Base-by-base conservation (phyloP, 2,888 invertebrate genomes). In the Himalopsyche kuldschensis region DNA sequence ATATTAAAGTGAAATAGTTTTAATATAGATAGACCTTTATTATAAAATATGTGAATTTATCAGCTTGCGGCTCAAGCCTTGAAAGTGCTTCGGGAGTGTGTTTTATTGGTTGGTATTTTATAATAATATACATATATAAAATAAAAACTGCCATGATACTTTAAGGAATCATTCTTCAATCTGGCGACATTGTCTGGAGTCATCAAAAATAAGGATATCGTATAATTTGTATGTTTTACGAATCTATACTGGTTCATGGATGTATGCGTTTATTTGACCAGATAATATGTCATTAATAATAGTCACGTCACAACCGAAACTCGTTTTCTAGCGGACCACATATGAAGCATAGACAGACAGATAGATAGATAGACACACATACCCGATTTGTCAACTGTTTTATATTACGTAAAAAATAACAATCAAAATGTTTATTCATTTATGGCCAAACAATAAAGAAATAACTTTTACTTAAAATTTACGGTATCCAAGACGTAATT, bases 281-380 rank as follows among this genome's bases (percentile, higher is more conserved):
- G 69, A 69, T 69, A 69, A 69, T 55, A 55, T 27, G 81, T 75
- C 78, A 82, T 79, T 82, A 82, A 82, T 82, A 82, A 82, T 75
- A 32, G 75, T 79, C 69, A 27, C 78, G 82, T 79, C 82, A 82
- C 46, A 47, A 46, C 46, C 41, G 47, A 81, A 69, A 76, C 76
- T 80, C 27, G 78, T 80, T 83, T 82, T 83, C 41, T 83, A 76
- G 81, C 76, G 82, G 86, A 86, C 84, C 86, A 86, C 86, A 86
- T 86, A 84, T 82, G 84, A 84, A 84, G 85, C 55, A 69, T 69
- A 63, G 63, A 63, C 63, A 69, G 69, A 27, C 30, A 11, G 30
- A 30, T 27, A 24, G 35, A 27, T 11, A 11, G 30, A 30, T 27
- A 24, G 35, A 35, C 24, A 77, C 3, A 32, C 11, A 76, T 76